phyloP scores from a whole-genome alignment of 2,797 vertebrate species.

The Dicrostonyx torquatus region DNA sequence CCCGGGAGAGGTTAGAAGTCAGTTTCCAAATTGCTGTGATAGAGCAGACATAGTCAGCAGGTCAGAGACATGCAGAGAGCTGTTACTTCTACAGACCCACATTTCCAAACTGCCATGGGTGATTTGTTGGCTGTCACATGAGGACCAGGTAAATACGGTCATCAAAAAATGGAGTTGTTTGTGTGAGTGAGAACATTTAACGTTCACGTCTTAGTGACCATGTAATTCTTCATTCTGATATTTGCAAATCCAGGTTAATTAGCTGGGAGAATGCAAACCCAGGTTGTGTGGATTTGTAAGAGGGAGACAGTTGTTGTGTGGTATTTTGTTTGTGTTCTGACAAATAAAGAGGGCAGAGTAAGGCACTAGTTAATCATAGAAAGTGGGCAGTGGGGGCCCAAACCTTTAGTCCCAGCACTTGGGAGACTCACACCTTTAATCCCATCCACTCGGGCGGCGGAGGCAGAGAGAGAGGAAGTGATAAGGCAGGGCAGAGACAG shows the following conservation, averaged over 20 bases:
- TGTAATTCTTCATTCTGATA: not conserved
- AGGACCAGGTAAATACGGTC: not conserved
- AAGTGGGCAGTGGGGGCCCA: no score
- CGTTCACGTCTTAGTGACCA: not conserved
- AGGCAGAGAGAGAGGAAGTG: no score
- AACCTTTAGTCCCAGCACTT: no score
- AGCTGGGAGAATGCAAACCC: not conserved
- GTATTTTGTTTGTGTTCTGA: no score
- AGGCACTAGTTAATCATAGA: no score
- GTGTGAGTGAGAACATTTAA: not conserved
- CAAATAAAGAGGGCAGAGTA: no score
- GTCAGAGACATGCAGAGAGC: rapidly evolving
- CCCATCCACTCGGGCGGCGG: no score
- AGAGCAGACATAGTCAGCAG: rapidly evolving
- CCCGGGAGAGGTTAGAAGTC: not conserved
- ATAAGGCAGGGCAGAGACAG: no score
- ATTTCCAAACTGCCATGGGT: not conserved
- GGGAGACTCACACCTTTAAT: no score
- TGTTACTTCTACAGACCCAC: rapidly evolving
- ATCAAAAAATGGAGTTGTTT: not conserved
- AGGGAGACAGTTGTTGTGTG: no score
- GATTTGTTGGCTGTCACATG: rapidly evolving
- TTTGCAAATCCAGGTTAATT: not conserved
- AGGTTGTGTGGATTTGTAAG: not conserved
- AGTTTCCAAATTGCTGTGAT: rapidly evolving